Evolutionary conservation across 2,113 vertebrate species (phyloP).

Genomic region (Prolemur simus): DNA sequence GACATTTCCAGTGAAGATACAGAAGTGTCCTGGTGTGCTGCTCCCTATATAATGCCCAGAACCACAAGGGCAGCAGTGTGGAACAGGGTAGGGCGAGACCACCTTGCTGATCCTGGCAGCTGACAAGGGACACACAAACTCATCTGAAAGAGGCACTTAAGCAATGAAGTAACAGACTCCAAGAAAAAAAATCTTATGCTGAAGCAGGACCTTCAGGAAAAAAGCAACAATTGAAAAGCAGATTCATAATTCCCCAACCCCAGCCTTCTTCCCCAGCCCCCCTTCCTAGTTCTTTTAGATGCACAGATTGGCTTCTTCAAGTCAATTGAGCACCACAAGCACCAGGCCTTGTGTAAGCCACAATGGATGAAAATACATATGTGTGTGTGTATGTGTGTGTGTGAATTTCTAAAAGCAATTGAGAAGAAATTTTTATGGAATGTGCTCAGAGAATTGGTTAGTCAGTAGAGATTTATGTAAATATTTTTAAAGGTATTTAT

Average conservation of each 20-base stretch:
- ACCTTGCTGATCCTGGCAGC: background rate
- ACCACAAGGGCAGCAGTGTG: background rate
- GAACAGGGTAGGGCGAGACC: background rate
- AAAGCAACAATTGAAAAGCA: background rate
- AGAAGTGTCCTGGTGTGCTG: background rate
- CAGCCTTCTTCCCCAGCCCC: background rate
- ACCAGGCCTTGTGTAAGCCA: background rate
- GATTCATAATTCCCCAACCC: background rate
- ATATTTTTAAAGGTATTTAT: constrained; percentile 68
- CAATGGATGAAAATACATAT: background rate
- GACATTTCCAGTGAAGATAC: background rate
- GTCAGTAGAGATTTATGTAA: constrained; percentile 63
- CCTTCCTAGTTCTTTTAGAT: background rate
- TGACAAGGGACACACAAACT: background rate
- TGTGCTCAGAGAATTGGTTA: constrained; percentile 42
- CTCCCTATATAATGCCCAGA: background rate
- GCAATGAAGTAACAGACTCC: background rate
- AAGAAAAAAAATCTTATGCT: background rate
- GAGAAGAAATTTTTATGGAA: constrained; percentile 46
- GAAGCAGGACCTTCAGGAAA: background rate
- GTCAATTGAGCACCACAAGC: background rate
- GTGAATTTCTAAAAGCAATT: constrained; percentile 45
- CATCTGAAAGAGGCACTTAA: background rate
- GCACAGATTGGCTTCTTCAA: background rate
- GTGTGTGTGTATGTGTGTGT: background rate